Conservation (phyloP, 2,797 vertebrate species). For the Poeciliopsis infans region DNA sequence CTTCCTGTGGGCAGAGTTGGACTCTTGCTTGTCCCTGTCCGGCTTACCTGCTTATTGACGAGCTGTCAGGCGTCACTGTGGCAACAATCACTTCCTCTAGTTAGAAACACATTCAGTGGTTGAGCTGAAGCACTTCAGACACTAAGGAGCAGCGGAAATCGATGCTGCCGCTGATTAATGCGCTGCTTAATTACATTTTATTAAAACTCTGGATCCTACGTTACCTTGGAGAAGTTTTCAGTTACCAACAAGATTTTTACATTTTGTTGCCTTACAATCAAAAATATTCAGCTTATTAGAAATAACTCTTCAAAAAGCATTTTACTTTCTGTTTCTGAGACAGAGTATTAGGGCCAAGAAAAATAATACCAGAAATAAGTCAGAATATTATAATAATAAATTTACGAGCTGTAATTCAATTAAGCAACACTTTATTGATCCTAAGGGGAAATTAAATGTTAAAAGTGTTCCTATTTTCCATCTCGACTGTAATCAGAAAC, state of each 20-base stretch:
- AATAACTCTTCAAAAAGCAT: background rate
- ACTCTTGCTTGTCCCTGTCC: slow-evolving; percentile 8
- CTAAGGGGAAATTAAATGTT: no score
- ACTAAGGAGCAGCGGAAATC: slow-evolving; percentile 14
- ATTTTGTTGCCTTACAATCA: background rate
- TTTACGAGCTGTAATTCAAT: no score
- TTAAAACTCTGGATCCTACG: background rate
- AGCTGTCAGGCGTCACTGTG: slow-evolving; percentile 43
- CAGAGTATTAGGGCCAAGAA: no score
- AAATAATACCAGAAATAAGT: no score
- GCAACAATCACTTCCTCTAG: slow-evolving; percentile 42
- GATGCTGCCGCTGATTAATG: slow-evolving; percentile 22
- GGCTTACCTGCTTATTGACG: slow-evolving; percentile 40
- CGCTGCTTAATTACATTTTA: slow-evolving; percentile 7
- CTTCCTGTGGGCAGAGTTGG: background rate
- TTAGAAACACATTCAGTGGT: slow-evolving; percentile 20
- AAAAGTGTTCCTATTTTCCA: no score
- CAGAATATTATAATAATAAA: no score
- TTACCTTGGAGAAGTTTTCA: background rate
- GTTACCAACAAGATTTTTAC: background rate
- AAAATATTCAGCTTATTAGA: background rate
- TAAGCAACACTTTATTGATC: no score
- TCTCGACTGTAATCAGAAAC: background rate
- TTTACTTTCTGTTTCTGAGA: background rate
- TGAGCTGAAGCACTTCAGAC: slow-evolving; percentile 17